Evolutionary conservation across 2,113 vertebrate genomes (phyloP).

Genomic region (Anser cygnoides): DNA sequence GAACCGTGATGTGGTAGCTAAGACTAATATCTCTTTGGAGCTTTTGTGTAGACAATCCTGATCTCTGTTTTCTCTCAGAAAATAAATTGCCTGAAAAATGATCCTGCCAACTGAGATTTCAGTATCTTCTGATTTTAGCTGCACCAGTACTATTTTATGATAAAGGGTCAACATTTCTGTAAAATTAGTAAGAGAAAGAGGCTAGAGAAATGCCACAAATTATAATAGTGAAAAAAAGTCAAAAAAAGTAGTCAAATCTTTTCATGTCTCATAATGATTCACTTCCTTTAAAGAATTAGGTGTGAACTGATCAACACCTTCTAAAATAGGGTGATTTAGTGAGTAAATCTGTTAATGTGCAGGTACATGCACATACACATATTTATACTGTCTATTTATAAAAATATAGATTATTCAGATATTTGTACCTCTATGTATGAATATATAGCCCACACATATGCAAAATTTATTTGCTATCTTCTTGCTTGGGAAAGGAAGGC

Average conservation of each 20-base stretch:
- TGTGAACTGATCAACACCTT: not conserved
- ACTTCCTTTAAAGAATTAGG: not conserved
- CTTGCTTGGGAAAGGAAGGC: not conserved
- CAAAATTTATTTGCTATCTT: not conserved
- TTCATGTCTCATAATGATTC: not conserved
- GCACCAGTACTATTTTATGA: slow-evolving; percentile 5
- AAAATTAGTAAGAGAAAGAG: slow-evolving; percentile 15
- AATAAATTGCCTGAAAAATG: slow-evolving; percentile 15
- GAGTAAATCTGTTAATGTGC: not conserved
- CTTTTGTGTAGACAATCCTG: not conserved
- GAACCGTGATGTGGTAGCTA: not conserved
- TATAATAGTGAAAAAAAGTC: not conserved
- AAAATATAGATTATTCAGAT: not conserved
- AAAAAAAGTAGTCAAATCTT: not conserved
- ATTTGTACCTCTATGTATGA: not conserved
- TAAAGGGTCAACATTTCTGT: not conserved
- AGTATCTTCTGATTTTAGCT: slow-evolving; percentile 39
- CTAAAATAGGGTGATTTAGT: not conserved
- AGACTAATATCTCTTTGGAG: not conserved
- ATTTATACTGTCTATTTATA: not conserved
- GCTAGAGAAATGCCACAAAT: not conserved
- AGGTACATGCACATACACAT: not conserved
- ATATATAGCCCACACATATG: not conserved
- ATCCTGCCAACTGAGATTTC: slow-evolving; percentile 18
- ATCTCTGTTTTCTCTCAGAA: not conserved